Base-by-base conservation (phyloP, 1,140 invertebrate genomes). In the Pogonomyrmex californicus region DNA sequence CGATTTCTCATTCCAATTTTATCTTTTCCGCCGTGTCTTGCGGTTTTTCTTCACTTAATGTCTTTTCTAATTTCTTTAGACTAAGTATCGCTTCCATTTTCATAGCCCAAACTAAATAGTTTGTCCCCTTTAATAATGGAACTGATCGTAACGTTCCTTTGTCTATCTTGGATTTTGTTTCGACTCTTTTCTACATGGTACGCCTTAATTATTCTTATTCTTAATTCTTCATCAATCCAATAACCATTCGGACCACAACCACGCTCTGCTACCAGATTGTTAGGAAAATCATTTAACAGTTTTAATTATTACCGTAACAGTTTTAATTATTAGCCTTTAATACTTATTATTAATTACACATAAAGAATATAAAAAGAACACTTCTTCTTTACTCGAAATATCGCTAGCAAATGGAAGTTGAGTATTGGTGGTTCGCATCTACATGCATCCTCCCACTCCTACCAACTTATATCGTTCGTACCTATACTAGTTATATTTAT, bases 1-100 rank as follows among this genome's bases (percentile, higher is more conserved):
- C n/a, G 7, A 66, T 79, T 79, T 79, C 62, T 47, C 77, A 79
- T 54, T 54, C 77, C 0, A 2, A 9, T n/a, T n/a, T 65, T 33
- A 51, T 2, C 51, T 33, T 54, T 41, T 79, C 23, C 7, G n/a
- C 44, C 4, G 44, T 4, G 9, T 66, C 62, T 38, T 12, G 30
- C 54, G 62, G 62, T 38, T 54, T 54, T 6, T 36, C 12, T 17
- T 65, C 60, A 36, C 1, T 0, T 51, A 79, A 3, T 1, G 41
- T 33, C 7, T 3, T 36, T 14, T 17, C 17, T 17, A 79, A 14
- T 12, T 36, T 66, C 14, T 38, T 66, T 23, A 79, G 17, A 10
- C n/a, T 38, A 9, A 70, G 44, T 10, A 70, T 38, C 4, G 66
- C 33, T n/a, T 49, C 66, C 66, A 70, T 70, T 47, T 70, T 49